phyloP scores from a whole-genome alignment of 2,888 invertebrate genomes.

The Xylota sylvarum region DNA sequence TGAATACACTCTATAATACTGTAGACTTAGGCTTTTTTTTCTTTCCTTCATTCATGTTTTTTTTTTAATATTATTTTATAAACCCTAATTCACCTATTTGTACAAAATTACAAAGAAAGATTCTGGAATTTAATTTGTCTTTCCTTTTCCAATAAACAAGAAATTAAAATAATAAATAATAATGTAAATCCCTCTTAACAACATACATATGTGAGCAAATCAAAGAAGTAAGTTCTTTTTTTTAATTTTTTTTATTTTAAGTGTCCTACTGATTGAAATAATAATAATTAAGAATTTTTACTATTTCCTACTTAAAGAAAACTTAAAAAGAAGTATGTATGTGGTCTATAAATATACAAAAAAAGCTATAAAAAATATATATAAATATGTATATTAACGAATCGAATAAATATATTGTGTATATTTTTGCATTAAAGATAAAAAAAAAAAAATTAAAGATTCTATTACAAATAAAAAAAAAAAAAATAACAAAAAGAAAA shows the following conservation, averaged over 20 bases:
- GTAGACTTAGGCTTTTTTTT: slow-evolving; percentile 42
- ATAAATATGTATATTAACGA: slow-evolving; percentile 57
- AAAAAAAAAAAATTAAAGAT: slow-evolving; percentile 19
- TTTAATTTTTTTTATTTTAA: slow-evolving; percentile 39
- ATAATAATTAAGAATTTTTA: slow-evolving; percentile 67
- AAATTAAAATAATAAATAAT: slow-evolving; percentile 7
- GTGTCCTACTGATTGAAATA: slow-evolving; percentile 69
- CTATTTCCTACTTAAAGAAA: slow-evolving; percentile 68
- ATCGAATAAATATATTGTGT: slow-evolving; percentile 73
- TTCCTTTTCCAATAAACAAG: slow-evolving; percentile 30
- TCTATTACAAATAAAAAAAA: slow-evolving; percentile 33
- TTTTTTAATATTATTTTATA: slow-evolving; percentile 51
- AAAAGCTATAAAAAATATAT: slow-evolving; percentile 46
- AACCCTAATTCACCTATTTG: slow-evolving; percentile 66
- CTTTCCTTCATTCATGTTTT: slow-evolving; percentile 2
- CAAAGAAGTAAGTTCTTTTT: slow-evolving; percentile 9
- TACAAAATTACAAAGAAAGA: slow-evolving; percentile 73
- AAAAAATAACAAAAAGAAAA: slow-evolving; percentile 8
- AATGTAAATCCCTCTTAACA: slow-evolving; percentile 20
- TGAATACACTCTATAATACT: slow-evolving; percentile 45
- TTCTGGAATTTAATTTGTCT: slow-evolving; percentile 62
- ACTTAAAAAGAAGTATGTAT: slow-evolving; percentile 24
- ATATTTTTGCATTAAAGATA: slow-evolving; percentile 70
- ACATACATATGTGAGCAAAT: slow-evolving; percentile 3
- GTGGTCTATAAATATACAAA: slow-evolving; percentile 48